Conservation (phyloP, 1,140 invertebrate species). For the Steinernema feltiae region DNA sequence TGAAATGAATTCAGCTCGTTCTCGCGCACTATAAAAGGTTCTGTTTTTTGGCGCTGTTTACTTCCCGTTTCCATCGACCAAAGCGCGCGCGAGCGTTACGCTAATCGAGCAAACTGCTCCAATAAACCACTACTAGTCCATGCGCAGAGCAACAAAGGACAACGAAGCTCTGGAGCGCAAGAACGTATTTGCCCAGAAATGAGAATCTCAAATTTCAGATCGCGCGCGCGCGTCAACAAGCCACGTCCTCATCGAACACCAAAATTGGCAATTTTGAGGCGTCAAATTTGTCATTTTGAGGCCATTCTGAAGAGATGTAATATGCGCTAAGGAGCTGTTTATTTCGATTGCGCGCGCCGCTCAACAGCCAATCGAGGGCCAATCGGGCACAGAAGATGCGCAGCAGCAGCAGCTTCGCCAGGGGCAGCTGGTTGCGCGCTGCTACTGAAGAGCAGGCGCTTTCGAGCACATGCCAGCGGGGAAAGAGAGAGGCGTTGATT, state of each 20-base stretch:
- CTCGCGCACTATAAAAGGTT: no score
- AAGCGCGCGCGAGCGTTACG: no score
- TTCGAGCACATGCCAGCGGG: background rate
- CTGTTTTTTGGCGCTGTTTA: background rate
- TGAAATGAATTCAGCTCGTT: no score
- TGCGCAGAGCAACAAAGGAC: no score
- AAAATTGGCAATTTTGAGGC: background rate
- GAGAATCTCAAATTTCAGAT: background rate
- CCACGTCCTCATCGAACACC: background rate
- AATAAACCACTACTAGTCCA: background rate
- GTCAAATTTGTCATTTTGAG: background rate
- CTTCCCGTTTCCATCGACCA: background rate
- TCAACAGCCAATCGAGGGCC: background rate
- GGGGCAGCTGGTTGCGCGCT: background rate
- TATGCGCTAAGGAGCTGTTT: background rate
- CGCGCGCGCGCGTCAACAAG: no score
- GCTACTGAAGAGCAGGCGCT: background rate
- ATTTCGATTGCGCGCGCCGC: background rate
- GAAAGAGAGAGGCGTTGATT: conserved; percentile 3
- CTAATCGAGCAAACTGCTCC: background rate
- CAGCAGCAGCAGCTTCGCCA: no score
- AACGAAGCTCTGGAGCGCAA: no score
- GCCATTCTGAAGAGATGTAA: background rate
- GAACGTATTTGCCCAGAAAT: background rate
- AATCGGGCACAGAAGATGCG: background rate